Evolutionary conservation across 2,797 vertebrate species (phyloP).

Genomic region (Peromyscus aztecus): DNA sequence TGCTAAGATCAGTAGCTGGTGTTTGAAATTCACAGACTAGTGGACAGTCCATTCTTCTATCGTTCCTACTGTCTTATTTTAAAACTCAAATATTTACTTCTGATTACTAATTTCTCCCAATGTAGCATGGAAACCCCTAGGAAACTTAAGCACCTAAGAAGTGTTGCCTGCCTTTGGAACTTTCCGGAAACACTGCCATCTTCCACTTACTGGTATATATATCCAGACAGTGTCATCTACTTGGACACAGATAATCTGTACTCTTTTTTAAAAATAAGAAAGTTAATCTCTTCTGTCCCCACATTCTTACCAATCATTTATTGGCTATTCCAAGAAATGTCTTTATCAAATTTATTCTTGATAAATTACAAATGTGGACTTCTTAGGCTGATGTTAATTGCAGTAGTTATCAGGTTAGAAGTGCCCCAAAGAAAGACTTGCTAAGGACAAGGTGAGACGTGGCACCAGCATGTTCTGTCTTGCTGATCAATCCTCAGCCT

Average conservation of each 20-base stretch:
- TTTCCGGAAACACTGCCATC: not conserved
- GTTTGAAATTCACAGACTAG: conserved; percentile 45
- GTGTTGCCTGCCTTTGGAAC: not conserved
- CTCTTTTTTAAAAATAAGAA: not conserved
- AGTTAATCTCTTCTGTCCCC: not conserved
- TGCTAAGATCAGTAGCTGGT: conserved; percentile 48
- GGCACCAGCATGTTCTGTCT: not conserved
- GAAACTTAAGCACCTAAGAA: not conserved
- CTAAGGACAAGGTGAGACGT: not conserved
- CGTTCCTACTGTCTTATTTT: not conserved
- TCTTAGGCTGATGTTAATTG: not conserved
- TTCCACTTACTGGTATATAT: not conserved
- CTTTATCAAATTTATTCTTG: not conserved
- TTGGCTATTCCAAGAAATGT: not conserved
- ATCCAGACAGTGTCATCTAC: not conserved
- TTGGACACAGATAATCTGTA: not conserved
- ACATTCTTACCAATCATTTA: conserved; percentile 28
- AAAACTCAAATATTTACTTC: conserved; percentile 28
- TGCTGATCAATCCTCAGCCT: not conserved
- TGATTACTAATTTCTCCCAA: conserved; percentile 5
- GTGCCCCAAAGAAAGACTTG: not conserved
- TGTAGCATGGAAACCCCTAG: not conserved
- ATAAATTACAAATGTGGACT: not conserved
- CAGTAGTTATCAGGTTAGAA: not conserved
- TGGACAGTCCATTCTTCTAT: not conserved